Evolutionary conservation across 2,888 invertebrate species (phyloP).

Genomic region (Meliscaeva auricollis): DNA sequence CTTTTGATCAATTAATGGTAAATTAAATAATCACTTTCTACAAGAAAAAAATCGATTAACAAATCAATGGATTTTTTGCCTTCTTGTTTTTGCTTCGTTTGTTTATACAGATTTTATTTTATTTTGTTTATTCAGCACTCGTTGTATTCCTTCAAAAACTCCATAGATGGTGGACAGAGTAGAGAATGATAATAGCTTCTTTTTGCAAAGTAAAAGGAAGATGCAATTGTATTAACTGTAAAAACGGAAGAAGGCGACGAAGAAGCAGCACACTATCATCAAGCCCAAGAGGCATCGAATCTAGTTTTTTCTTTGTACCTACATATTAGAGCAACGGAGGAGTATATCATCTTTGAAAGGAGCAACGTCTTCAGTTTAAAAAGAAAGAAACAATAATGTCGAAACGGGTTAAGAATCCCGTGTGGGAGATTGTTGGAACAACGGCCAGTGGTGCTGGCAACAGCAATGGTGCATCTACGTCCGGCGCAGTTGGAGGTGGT

Average conservation of each 20-base stretch:
- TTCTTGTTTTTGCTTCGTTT: slow-evolving; percentile 2
- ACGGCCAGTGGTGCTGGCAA: slow-evolving; percentile 42
- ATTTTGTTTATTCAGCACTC: slow-evolving; percentile 17
- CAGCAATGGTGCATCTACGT: slow-evolving; percentile 68
- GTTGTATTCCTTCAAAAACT: neutral
- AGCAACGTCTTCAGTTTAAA: slow-evolving; percentile 18
- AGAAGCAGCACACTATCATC: slow-evolving; percentile 9
- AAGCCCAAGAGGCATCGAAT: slow-evolving; percentile 6
- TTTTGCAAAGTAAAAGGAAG: slow-evolving; percentile 51
- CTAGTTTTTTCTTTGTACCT: slow-evolving; percentile 32
- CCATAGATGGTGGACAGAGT: slow-evolving; percentile 5
- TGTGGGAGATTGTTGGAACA: slow-evolving; percentile 66
- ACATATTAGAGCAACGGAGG: neutral
- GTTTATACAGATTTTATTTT: slow-evolving; percentile 25
- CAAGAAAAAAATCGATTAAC: slow-evolving; percentile 64
- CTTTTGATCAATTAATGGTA: slow-evolving; percentile 53
- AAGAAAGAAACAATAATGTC: slow-evolving; percentile 47
- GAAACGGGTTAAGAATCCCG: slow-evolving; percentile 64
- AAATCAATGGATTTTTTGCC: slow-evolving; percentile 32
- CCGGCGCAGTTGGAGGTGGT: slow-evolving; percentile 64
- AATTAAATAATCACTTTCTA: slow-evolving; percentile 26
- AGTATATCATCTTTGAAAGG: slow-evolving; percentile 14
- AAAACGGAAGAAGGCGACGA: slow-evolving; percentile 7
- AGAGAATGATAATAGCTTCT: slow-evolving; percentile 52
- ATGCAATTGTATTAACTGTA: slow-evolving; percentile 45